phyloP scores from a whole-genome alignment of 2,113 vertebrate genomes.

The Micromys minutus region DNA sequence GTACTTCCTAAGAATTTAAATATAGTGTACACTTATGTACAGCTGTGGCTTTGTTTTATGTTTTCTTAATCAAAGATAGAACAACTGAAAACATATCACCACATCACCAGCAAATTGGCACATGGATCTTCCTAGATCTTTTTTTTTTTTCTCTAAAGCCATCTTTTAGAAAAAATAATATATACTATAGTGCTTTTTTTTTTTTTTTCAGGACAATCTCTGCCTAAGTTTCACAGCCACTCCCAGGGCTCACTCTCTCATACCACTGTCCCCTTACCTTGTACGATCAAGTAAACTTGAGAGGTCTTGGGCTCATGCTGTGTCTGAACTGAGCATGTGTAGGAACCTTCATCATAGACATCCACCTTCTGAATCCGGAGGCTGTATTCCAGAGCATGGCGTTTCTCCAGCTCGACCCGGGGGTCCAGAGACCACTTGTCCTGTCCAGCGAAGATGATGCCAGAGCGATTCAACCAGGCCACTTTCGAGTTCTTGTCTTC shows the following conservation, averaged over 20 bases:
- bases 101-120: not conserved
- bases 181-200: not conserved
- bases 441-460: conserved; percentile 98
- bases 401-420: conserved; percentile 96
- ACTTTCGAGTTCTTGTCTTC: conserved; percentile 99
- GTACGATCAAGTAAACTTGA: conserved; percentile 98
- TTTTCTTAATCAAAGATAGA: not conserved
- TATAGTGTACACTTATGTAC: not conserved
- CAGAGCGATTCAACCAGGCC: conserved; percentile 99
- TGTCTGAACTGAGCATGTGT: conserved; percentile 98
- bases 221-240: not conserved
- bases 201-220: not conserved
- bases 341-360: conserved; percentile 97
- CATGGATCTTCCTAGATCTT: not conserved
- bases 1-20: not conserved
- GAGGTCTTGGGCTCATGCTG: conserved; percentile 97
- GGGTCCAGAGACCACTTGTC: conserved; percentile 99
- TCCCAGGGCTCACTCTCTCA: not conserved
- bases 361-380: conserved; percentile 99
- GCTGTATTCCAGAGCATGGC: conserved; percentile 97
- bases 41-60: not conserved
- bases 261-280: conserved; percentile 89
- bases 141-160: conserved; percentile 20
- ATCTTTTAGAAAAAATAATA: not conserved
- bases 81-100: not conserved